A percentile compares a stretch with the other conserved stretches of the same genome.
Conservation (phyloP, 92 coral and sea anemone species). For the Isaurus tuberculatus region DNA sequence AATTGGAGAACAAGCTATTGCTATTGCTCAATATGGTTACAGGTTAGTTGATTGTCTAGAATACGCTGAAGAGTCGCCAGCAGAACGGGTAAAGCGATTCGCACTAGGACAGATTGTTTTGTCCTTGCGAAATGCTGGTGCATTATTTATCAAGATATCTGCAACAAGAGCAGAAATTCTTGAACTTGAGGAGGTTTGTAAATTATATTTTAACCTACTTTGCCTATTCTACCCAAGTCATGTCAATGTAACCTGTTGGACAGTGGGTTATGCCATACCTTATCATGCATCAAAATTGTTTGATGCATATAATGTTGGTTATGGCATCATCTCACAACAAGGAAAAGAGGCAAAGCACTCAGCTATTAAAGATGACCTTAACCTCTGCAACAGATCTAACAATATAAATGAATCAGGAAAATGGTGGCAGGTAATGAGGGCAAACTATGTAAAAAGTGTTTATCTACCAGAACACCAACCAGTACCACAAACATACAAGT, state of each 20-base stretch:
- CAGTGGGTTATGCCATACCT: conserved; percentile 72
- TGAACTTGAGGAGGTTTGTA: conserved; percentile 64
- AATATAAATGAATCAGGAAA: conserved; percentile 8
- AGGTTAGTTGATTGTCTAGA: conserved; percentile 27
- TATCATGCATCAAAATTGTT: conserved; percentile 52
- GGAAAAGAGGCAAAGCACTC: conserved; percentile 12
- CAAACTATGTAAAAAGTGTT: conserved; percentile 2
- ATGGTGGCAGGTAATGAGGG: background rate
- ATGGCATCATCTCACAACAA: background rate
- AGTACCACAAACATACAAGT: conserved; percentile 9
- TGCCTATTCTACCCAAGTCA: conserved; percentile 63
- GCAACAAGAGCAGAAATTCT: conserved; percentile 52
- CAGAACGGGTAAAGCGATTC: conserved; percentile 32
- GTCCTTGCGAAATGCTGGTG: conserved; percentile 49
- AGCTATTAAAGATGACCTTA: conserved; percentile 12
- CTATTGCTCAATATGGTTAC: conserved; percentile 35
- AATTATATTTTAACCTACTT: conserved; percentile 63
- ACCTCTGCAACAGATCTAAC: conserved; percentile 5
- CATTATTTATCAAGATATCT: conserved; percentile 52
- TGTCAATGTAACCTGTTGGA: conserved; percentile 71
- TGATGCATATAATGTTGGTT: conserved; percentile 9
- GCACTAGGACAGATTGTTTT: conserved; percentile 37
- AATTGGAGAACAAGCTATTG: conserved; percentile 57
- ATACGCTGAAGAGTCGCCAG: conserved; percentile 20
- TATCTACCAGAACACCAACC: conserved; percentile 8